Evolutionary conservation across 2,113 vertebrate species (phyloP), one percentile per base, ranked within the genome.

Genomic region (Panthera leo): DNA sequence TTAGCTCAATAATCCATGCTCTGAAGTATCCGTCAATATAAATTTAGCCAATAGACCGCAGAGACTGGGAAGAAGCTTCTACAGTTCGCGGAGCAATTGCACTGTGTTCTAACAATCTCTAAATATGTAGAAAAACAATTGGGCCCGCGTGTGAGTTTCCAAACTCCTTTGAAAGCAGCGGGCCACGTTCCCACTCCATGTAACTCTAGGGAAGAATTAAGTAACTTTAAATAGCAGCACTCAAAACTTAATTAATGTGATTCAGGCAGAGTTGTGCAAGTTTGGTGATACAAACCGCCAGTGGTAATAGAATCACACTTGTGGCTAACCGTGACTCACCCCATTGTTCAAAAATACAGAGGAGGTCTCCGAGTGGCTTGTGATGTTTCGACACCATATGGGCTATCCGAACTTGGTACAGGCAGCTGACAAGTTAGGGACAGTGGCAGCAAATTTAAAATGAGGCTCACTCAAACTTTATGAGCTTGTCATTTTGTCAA

Each of bases 61-160:
- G 94, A 97, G 89, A 65, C 94, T 86, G 86, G 75, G 93, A 95
- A 85, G 80, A 98, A 90, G 79, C 97, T 98, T 89, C 96, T 96
- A 91, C 4, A 95, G 94, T 94, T 83, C 0, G 0, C 2, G 45
- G 97, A 96, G 95, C 71, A 83, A 67, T 95, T 88, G 98, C 97
- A 94, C 61, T 83, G 67, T 94, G 96, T 98, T 98, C 97, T 98
- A 97, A 97, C 98, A 97, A 87, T 97, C 97, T 96, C 97, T 92
- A 84, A 97, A 97, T 95, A 87, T 89, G 31, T 95, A 98, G 98
- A 95, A 98, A 98, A 96, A 97, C 97, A 98, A 97, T 94, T 94
- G 96, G 68, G 86, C 95, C 91, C 71, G 87, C 91, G 67, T 98
- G 96, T 88, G 73, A 91, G 85, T 96, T 98, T 98, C 97, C 98